Base-by-base conservation (phyloP, 1,140 invertebrate species). In the Danaus melanippus region DNA sequence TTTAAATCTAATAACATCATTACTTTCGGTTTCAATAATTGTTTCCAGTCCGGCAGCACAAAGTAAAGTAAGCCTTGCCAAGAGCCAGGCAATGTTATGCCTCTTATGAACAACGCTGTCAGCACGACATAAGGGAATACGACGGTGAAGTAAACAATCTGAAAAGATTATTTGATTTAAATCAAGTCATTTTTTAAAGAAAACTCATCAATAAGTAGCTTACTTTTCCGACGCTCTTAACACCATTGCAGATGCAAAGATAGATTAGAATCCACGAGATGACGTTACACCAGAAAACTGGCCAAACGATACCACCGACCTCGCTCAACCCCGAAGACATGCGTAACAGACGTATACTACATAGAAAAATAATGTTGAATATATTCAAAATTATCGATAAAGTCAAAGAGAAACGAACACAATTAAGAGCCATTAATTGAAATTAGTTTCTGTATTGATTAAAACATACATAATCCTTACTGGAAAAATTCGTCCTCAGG, bases 401-500 rank as follows among this genome's bases (percentile, higher is more conserved):
- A 21, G 21, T 32, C 21, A 32, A 2, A 32, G 4, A 5, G 6
- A 32, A 32, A 32, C 7, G 6, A 15, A 15, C 3, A 15, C n/a
- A 15, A 15, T 15, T 32, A 32, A 32, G 21, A 32, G 6, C 21
- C 6, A 32, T 32, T 8, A 32, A 32, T 7, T 32, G 21, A 32
- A 7, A 32, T 3, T 32, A 32, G 7, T 32, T 32, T 32, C 21
- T 2, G 21, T 32, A 32, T 7, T 10, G 39, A 52, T 47, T 41
- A 53, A 15, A 17, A 41, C n/a, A 49, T 44, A 21, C 7, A 47
- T 41, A 54, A 42, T 52, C 90, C 91, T 91, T 88, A 95, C 94
- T 94, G 92, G 81, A 95, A 96, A 84, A 94, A 96, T 83, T 96
- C 94, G 69, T 95, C 93, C 41, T 94, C 92, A 6, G 94, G 92